A percentile compares a stretch with the other conserved stretches of the same genome.
phyloP scores from a whole-genome alignment of 2,888 invertebrate species.

The Tetragonula carbonaria region DNA sequence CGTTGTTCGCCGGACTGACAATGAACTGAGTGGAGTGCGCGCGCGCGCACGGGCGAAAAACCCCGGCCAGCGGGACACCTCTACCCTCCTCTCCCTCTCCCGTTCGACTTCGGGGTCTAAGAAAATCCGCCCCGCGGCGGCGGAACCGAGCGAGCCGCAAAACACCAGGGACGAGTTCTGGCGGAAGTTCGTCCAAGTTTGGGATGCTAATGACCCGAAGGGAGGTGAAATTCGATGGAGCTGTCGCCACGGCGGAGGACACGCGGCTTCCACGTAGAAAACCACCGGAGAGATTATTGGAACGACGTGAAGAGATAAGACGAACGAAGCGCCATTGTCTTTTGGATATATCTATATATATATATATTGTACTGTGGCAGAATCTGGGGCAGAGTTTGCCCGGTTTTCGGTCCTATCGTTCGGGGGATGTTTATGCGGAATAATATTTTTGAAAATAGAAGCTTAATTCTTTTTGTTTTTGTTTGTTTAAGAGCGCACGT shows the following conservation, averaged over 20 bases:
- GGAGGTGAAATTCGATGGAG: conserved; percentile 37
- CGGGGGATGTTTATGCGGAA: too few species aligned
- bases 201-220: conserved; percentile 40
- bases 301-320: background rate
- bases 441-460: too few species aligned
- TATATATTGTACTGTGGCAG: too few species aligned
- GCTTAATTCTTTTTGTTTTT: too few species aligned
- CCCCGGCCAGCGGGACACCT: background rate
- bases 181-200: conserved; percentile 50
- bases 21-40: conserved; percentile 36
- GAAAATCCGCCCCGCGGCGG: conserved; percentile 31
- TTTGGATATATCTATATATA: background rate
- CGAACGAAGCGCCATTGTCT: background rate
- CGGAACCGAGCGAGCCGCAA: conserved; percentile 39
- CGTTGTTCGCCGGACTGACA: conserved; percentile 53
- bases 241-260: background rate
- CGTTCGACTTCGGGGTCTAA: conserved; percentile 27
- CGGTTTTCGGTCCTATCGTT: background rate
- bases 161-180: conserved; percentile 45
- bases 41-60: conserved; percentile 40
- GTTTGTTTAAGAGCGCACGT: too few species aligned
- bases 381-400: too few species aligned
- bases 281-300: background rate
- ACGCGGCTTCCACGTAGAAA: background rate
- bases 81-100: background rate